Conservation (phyloP, 2,888 invertebrate genomes). For the Aproaerema taeniolella region DNA sequence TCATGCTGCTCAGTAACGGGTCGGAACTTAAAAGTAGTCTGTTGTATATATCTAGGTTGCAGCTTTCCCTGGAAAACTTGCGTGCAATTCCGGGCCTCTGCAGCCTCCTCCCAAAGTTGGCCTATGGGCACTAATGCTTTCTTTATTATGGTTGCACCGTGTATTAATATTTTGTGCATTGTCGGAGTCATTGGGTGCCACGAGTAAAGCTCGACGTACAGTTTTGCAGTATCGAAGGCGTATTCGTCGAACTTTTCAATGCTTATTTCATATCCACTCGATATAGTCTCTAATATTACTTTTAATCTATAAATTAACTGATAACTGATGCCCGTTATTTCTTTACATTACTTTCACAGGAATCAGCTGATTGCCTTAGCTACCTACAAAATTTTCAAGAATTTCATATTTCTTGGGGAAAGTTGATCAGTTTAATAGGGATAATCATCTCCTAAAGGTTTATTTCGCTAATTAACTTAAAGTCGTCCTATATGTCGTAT, state of each 20-base stretch:
- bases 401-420: too few species aligned
- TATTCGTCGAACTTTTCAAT: constrained; percentile 17
- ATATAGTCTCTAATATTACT: constrained; percentile 18
- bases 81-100: constrained; percentile 16
- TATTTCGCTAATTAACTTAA: too few species aligned
- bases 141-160: constrained; percentile 19
- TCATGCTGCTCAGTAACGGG: too few species aligned
- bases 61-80: too few species aligned
- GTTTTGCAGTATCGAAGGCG: constrained; percentile 14
- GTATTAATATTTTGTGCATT: constrained; percentile 19
- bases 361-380: too few species aligned
- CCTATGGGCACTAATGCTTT: constrained; percentile 19
- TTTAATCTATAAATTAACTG: constrained; percentile 16
- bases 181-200: constrained; percentile 22
- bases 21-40: too few species aligned
- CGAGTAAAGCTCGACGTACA: constrained; percentile 17
- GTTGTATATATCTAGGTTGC: too few species aligned
- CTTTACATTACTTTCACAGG: too few species aligned
- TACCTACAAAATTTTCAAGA: background rate
- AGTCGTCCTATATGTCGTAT: too few species aligned
- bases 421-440: too few species aligned
- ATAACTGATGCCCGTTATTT: constrained; percentile 19
- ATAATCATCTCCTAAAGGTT: too few species aligned
- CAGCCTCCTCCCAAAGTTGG: constrained; percentile 17
- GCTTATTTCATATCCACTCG: constrained; percentile 13